phyloP scores from a whole-genome alignment of 2,888 invertebrate species.

The Ditylenchus weischeri region DNA sequence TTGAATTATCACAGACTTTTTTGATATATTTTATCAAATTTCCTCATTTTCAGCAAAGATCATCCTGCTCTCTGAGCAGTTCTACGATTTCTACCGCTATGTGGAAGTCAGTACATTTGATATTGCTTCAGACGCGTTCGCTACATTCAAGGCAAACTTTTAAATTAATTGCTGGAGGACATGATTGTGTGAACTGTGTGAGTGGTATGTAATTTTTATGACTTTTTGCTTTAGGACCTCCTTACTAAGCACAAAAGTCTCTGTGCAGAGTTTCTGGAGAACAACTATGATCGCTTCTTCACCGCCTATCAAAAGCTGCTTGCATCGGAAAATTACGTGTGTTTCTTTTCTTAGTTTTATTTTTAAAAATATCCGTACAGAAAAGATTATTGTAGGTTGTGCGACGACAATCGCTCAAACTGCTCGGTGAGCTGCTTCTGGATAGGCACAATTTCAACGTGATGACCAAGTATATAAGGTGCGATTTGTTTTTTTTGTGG shows the following conservation, averaged over 20 bases:
- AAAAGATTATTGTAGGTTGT: conserved; percentile 67
- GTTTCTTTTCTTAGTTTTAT: no score
- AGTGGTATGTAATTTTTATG: no score
- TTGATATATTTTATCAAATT: no score
- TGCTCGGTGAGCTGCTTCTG: conserved; percentile 86
- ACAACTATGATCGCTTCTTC: conserved; percentile 97
- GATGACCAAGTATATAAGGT: conserved; percentile 82
- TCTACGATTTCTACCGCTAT: conserved; percentile 99
- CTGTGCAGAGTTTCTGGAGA: conserved; percentile 96
- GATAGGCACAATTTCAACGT: conserved; percentile 99
- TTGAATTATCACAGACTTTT: no score
- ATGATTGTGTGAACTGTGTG: no score
- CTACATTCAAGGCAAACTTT: conserved; percentile 83
- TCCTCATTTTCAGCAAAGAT: conserved; percentile 73
- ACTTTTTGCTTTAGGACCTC: no score
- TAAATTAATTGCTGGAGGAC: no score
- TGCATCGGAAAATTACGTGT: conserved; percentile 98
- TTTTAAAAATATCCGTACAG: no score
- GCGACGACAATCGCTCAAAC: conserved; percentile 91
- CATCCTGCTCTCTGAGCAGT: conserved; percentile 93
- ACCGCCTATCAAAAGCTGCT: conserved; percentile 91
- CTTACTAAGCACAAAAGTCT: conserved; percentile 65
- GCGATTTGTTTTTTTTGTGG: no score
- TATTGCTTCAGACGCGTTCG: conserved; percentile 99
- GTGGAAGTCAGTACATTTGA: conserved; percentile 99